A percentile compares a stretch with the other conserved stretches of the same genome.
Evolutionary conservation across 2,888 invertebrate species (phyloP).

Genomic region (Acanthosepion lycidas): DNA sequence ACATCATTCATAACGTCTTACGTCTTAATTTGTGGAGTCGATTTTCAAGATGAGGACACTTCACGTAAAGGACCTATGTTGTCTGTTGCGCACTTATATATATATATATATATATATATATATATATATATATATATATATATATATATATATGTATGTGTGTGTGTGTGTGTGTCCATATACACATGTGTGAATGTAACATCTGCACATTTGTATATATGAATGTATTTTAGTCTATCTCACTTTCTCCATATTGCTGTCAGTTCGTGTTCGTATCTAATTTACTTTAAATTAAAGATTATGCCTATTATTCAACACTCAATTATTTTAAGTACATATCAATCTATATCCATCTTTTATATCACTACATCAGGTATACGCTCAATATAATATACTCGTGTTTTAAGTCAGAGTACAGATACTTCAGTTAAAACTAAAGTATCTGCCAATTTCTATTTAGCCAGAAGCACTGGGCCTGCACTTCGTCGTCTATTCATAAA

Average conservation of each 20-base stretch:
- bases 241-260: background rate
- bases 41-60: conserved; percentile 16
- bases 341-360: background rate
- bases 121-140: background rate
- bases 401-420: too few species aligned
- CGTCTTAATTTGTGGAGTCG: background rate
- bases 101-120: background rate
- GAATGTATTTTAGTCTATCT: background rate
- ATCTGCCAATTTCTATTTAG: too few species aligned
- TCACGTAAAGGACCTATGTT: background rate
- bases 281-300: background rate
- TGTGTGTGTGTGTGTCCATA: background rate
- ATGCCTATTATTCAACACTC: background rate
- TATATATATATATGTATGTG: background rate
- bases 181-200: background rate
- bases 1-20: background rate
- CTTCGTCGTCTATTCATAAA: too few species aligned
- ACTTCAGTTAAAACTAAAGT: background rate
- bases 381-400: too few species aligned
- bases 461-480: too few species aligned
- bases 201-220: background rate
- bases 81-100: too few species aligned
- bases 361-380: background rate
- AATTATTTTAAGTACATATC: background rate
- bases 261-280: background rate